These are phyloP conservation scores for Falco rusticolus DNA, from an alignment of 2,797 vertebrate genomes.

Conservation along the genomic window DNA sequence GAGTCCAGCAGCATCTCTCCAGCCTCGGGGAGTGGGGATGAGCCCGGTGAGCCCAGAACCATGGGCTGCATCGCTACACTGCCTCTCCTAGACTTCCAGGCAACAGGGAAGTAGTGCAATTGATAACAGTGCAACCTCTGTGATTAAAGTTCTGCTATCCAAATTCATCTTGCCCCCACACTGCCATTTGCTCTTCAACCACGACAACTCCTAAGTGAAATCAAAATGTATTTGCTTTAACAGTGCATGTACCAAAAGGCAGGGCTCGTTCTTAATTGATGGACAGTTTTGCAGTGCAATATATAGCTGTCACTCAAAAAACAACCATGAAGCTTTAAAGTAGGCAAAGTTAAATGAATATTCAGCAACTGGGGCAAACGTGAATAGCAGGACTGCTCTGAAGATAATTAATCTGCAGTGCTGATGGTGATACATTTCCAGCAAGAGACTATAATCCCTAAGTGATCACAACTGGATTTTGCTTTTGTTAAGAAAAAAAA, in stretches of 20 bases:
- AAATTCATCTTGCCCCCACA: background rate
- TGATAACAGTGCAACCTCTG: background rate
- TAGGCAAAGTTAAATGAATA: background rate
- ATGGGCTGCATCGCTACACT: accelerated
- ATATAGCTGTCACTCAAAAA: background rate
- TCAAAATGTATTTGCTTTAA: background rate
- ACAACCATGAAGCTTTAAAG: background rate
- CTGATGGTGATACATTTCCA: background rate
- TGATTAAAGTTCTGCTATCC: background rate
- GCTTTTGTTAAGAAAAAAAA: background rate
- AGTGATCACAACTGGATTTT: background rate
- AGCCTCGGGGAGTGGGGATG: background rate
- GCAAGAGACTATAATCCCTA: background rate
- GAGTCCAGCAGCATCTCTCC: background rate
- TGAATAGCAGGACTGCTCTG: background rate
- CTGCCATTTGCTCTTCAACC: background rate
- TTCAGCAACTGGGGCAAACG: background rate
- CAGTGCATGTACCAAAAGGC: background rate
- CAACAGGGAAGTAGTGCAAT: background rate
- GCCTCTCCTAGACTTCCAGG: background rate
- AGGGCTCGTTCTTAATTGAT: background rate
- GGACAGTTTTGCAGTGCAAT: background rate
- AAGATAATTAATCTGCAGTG: background rate
- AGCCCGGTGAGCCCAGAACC: background rate
- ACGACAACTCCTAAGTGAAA: background rate